Conservation (phyloP, 2,797 vertebrate genomes). For the Numenius phaeopus region DNA sequence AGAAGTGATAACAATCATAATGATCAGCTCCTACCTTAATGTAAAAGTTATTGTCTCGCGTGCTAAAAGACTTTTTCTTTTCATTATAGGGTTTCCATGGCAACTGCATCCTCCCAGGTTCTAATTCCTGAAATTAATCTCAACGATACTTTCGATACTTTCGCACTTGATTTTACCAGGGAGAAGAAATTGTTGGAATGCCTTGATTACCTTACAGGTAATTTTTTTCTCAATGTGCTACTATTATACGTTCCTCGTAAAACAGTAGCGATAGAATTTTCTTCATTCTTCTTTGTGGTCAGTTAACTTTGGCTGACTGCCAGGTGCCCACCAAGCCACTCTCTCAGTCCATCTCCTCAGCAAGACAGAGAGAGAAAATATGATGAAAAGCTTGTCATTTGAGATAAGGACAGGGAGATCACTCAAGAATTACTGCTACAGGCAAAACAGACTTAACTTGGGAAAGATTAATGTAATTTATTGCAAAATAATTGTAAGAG, state of each 20-base stretch:
- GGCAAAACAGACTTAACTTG: neutral
- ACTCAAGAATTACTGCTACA: neutral
- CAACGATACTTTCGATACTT: slow-evolving; percentile 96
- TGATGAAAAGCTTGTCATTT: neutral
- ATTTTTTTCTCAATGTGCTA: neutral
- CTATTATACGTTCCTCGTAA: neutral
- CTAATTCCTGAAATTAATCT: slow-evolving; percentile 98
- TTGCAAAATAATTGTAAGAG: neutral
- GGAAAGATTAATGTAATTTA: neutral
- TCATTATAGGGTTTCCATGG: slow-evolving; percentile 93
- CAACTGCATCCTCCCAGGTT: slow-evolving; percentile 97
- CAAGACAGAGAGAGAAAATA: neutral
- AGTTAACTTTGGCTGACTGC: neutral
- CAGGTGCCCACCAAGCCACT: neutral
- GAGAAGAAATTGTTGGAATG: slow-evolving; percentile 98
- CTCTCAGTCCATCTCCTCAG: neutral
- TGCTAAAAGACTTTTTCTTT: slow-evolving; percentile 65
- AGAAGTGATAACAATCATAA: neutral
- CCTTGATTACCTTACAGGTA: slow-evolving; percentile 99
- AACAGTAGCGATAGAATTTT: neutral
- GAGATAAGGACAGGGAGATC: neutral
- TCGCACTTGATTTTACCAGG: slow-evolving; percentile 95
- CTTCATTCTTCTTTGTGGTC: neutral
- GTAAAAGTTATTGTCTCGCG: neutral
- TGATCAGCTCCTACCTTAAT: neutral